Base-by-base conservation (phyloP, 2,113 vertebrate genomes). In the Rhinoptilus africanus region DNA sequence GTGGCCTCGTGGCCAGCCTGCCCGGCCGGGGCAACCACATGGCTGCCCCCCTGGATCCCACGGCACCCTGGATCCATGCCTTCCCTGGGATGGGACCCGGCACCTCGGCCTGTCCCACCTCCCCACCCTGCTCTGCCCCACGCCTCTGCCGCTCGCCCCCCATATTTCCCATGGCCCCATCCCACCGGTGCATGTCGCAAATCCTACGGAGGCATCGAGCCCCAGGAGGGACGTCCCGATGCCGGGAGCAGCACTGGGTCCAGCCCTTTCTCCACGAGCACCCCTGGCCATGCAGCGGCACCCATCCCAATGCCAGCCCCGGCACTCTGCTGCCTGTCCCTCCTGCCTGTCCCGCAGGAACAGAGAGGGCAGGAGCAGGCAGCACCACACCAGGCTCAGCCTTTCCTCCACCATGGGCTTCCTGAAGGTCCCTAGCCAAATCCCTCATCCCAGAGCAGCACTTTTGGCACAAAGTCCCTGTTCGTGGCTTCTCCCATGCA, bases 141-240 rank as follows among this genome's bases (percentile, higher is more conserved):
- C 34, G 4, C 14, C 0, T 0, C n/a, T 50, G 23, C 9, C 9
- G 3, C 19, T 48, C 6, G 2, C 20, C 37, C 37, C 54, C 28
- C 11, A 0, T 10, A 4, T 59, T 62, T 12, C 69, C 64, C 50
- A 30, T 0, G 20, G 23, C 34, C 68, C 22, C 81, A 9, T 76
- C 37, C n/a, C 18, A 32, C 30, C 0, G 0, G 3, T 12, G 30
- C 11, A 0, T 1, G 16, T 34, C 17, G 2, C 34, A 23, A n/a
- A n/a, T 37, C 57, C 53, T 32, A 7, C 2, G 2, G 45, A 34
- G 6, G 41, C 35, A 82, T 34, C 22, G 57, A 53, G 47, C 20
- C 39, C n/a, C 0, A 1, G 26, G 28, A 68, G 21, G n/a, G 62
- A 27, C 0, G 1, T 57, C 47, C 27, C 4, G 3, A 7, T 1